These are phyloP conservation scores for Rhincodon typus DNA, from an alignment of 2,797 vertebrate species.

Conservation along the genomic window DNA sequence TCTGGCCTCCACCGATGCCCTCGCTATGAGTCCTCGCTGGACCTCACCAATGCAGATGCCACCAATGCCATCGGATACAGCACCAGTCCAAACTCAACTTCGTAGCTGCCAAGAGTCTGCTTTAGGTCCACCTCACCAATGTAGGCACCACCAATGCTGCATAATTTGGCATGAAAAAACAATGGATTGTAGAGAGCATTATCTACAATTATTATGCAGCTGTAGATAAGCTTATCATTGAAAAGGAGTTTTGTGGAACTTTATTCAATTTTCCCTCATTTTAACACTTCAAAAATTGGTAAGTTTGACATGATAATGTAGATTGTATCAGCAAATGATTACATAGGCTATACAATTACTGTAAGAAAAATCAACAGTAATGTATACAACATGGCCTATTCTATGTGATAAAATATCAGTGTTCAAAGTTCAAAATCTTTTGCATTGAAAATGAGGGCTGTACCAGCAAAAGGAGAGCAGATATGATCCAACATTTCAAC, in stretches of 20 bases:
- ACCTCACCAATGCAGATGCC: no score
- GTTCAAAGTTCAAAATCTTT: conserved; percentile 54
- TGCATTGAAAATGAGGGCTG: conserved; percentile 50
- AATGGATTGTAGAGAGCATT: background rate
- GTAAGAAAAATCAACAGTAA: background rate
- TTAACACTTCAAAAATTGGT: background rate
- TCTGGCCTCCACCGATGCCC: no score
- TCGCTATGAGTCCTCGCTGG: no score
- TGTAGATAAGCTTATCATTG: background rate
- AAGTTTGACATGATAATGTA: background rate
- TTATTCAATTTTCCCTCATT: conserved; percentile 4
- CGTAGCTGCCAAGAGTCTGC: no score
- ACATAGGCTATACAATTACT: background rate
- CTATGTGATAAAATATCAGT: conserved; percentile 51
- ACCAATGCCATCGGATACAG: no score
- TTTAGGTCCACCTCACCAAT: no score
- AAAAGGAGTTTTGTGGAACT: background rate
- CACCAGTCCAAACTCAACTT: no score
- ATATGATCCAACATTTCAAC: conserved; percentile 47
- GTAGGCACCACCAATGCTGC: no score
- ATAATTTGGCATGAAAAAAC: background rate
- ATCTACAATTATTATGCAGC: background rate
- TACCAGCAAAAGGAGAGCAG: conserved; percentile 38
- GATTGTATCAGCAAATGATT: background rate
- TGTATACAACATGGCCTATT: conserved; percentile 50